phyloP scores from a whole-genome alignment of 1,140 invertebrate genomes.

The Contarinia nasturtii region DNA sequence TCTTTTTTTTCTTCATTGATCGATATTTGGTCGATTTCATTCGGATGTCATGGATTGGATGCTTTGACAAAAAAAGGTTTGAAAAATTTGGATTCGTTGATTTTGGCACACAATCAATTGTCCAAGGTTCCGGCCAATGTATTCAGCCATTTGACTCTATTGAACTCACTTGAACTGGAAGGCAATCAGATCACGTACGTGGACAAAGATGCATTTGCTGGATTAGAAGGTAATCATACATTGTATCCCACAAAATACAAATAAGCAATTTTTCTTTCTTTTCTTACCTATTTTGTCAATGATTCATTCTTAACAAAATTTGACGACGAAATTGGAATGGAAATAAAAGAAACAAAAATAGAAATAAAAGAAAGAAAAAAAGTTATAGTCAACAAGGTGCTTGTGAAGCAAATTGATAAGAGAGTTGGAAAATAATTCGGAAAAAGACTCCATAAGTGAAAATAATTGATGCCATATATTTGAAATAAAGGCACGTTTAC shows the following conservation, averaged over 20 bases:
- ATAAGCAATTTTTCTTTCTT: background rate
- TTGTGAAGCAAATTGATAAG: too few species aligned
- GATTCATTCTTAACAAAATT: too few species aligned
- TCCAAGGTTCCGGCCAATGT: slow-evolving; percentile 54
- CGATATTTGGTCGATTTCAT: too few species aligned
- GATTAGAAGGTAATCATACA: slow-evolving; percentile 57
- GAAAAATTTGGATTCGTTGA: slow-evolving; percentile 57
- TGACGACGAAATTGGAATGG: too few species aligned
- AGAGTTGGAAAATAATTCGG: too few species aligned
- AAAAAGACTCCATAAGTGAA: too few species aligned
- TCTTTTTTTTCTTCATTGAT: slow-evolving; percentile 3
- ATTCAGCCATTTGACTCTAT: slow-evolving; percentile 53
- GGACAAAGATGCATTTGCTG: slow-evolving; percentile 63
- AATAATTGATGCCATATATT: too few species aligned
- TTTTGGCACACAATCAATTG: slow-evolving; percentile 64
- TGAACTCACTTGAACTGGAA: slow-evolving; percentile 72
- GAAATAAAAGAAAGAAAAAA: too few species aligned
- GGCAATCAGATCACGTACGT: slow-evolving; percentile 63
- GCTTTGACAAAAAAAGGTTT: slow-evolving; percentile 32
- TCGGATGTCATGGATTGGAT: too few species aligned
- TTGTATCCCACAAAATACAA: background rate
- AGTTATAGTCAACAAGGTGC: too few species aligned
- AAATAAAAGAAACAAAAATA: too few species aligned
- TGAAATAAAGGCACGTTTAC: too few species aligned
- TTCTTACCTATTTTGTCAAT: background rate